phyloP scores from a whole-genome alignment of 2,113 vertebrate genomes.

The Actinemys pallida region DNA sequence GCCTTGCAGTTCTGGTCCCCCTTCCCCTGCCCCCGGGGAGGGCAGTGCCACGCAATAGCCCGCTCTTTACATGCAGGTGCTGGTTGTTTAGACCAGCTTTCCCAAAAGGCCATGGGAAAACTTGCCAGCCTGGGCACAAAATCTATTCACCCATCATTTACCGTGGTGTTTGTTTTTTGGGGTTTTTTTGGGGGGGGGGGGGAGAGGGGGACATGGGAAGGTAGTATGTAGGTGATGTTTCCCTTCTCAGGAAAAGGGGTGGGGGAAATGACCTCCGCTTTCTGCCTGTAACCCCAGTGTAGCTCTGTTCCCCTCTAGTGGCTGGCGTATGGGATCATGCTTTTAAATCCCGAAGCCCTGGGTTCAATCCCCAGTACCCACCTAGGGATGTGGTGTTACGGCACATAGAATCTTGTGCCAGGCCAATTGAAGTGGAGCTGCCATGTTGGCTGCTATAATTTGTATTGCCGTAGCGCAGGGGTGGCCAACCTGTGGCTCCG shows the following conservation, averaged over 20 bases:
- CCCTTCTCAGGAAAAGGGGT: background rate
- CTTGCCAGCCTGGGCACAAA: background rate
- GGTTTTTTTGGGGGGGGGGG: too few species aligned
- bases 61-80: background rate
- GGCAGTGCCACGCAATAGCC: background rate
- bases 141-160: background rate
- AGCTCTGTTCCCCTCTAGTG: background rate
- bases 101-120: background rate
- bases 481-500: too few species aligned
- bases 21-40: background rate
- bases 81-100: background rate
- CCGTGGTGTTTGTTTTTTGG: too few species aligned
- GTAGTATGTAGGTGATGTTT: background rate
- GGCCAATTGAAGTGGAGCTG: background rate
- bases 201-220: too few species aligned
- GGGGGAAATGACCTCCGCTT: background rate
- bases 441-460: background rate
- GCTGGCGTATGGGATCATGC: background rate
- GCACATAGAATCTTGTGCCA: background rate
- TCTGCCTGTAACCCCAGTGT: background rate
- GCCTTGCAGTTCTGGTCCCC: background rate
- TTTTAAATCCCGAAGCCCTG: background rate
- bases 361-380: background rate
- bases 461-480: background rate
- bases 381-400: background rate